Conservation (phyloP, 2,888 invertebrate species). For the Melieria crassipennis region DNA sequence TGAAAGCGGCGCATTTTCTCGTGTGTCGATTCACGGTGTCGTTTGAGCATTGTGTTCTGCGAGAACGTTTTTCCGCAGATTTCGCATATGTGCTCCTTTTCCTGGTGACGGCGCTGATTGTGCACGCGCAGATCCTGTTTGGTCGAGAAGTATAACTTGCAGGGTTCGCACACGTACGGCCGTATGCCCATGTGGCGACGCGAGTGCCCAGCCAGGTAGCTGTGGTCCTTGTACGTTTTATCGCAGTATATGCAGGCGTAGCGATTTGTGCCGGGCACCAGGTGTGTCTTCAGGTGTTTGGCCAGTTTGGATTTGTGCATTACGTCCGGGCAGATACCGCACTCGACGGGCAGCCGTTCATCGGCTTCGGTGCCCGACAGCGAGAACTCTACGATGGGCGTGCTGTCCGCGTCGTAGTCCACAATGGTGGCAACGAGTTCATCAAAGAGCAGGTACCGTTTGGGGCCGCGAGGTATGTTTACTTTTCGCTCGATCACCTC, state of each 20-base stretch:
- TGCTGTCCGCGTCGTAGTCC: slow-evolving; percentile 54
- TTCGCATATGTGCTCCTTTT: slow-evolving; percentile 59
- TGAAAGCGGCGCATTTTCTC: slow-evolving; percentile 58
- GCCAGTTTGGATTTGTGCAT: slow-evolving; percentile 52
- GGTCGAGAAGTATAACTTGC: slow-evolving; percentile 59
- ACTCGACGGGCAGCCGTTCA: slow-evolving; percentile 56
- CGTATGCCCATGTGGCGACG: slow-evolving; percentile 60
- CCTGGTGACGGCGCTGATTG: slow-evolving; percentile 57
- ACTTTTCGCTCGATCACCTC: neutral
- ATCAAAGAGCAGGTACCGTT: slow-evolving; percentile 54
- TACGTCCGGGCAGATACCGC: slow-evolving; percentile 59
- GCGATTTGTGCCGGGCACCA: slow-evolving; percentile 54
- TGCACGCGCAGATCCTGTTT: slow-evolving; percentile 59
- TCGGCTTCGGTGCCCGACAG: slow-evolving; percentile 49
- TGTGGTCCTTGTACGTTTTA: slow-evolving; percentile 57
- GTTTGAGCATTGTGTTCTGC: slow-evolving; percentile 58
- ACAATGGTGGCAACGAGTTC: slow-evolving; percentile 60
- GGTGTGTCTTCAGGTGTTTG: slow-evolving; percentile 54
- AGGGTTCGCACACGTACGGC: slow-evolving; percentile 57
- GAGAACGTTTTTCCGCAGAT: slow-evolving; percentile 59
- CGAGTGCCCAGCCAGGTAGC: slow-evolving; percentile 58
- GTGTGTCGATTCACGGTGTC: slow-evolving; percentile 59
- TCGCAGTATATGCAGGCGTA: slow-evolving; percentile 57
- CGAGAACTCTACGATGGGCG: slow-evolving; percentile 58
- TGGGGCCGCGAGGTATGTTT: neutral